Percentiles rank a stretch among this genome's conserved stretches.
Evolutionary conservation across 2,797 vertebrate species (phyloP).

Genomic region (Poeciliopsis infans): DNA sequence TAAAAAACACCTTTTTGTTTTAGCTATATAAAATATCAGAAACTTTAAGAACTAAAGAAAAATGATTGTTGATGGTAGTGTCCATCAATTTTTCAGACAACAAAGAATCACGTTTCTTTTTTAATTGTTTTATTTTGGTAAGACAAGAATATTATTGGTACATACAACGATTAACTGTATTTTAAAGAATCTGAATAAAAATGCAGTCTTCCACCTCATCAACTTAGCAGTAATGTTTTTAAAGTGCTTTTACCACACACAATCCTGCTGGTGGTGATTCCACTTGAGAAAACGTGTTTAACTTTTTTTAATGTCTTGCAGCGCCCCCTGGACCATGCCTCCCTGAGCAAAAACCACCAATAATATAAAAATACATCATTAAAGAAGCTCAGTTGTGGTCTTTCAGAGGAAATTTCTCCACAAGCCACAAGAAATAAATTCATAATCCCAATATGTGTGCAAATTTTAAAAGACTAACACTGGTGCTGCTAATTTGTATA

Average conservation of each 20-base stretch:
- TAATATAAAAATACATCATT: not conserved
- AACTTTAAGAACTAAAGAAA: not conserved
- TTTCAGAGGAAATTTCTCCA: conserved; percentile 26
- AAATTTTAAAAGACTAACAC: conserved; percentile 34
- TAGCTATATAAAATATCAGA: not conserved
- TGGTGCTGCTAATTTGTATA: conserved; percentile 20
- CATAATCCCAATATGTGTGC: conserved; percentile 13
- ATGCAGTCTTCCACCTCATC: too few relatives aligned
- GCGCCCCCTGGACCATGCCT: not conserved
- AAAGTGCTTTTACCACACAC: not conserved
- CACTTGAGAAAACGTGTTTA: not conserved
- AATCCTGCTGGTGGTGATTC: not conserved
- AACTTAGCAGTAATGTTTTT: not conserved
- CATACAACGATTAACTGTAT: not conserved
- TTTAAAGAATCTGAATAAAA: not conserved
- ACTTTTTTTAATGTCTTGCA: not conserved
- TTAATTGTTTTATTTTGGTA: not conserved
- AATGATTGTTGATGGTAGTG: not conserved
- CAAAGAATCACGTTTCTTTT: not conserved
- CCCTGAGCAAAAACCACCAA: not conserved
- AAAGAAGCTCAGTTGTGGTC: not conserved
- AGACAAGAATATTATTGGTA: not conserved
- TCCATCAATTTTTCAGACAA: not conserved
- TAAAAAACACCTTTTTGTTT: not conserved
- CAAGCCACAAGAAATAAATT: conserved; percentile 20